Percentiles rank a stretch among this genome's conserved stretches.
These are phyloP conservation scores for Xiphophorus birchmanni DNA, from an alignment of 2,797 vertebrate species.

Conservation along the genomic window DNA sequence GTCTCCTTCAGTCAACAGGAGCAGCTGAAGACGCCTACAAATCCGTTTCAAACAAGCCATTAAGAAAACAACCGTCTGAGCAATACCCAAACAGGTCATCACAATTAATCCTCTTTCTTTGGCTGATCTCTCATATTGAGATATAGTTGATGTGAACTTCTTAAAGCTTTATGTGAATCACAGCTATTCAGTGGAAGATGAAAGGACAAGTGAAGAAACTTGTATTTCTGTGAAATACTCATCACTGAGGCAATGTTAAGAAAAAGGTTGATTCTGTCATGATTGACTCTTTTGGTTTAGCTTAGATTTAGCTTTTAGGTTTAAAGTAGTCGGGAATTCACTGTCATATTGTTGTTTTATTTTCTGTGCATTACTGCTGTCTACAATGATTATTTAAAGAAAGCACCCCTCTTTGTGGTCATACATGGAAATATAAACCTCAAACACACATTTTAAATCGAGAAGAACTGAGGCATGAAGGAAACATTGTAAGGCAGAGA, in stretches of 20 bases:
- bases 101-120: slow-evolving; percentile 19
- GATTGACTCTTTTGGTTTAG: not conserved
- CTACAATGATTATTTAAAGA: not conserved
- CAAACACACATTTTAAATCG: not conserved
- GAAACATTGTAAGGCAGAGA: not conserved
- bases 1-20: slow-evolving; percentile 19
- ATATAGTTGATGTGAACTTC: slow-evolving; percentile 21
- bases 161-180: slow-evolving; percentile 29
- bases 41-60: slow-evolving; percentile 28
- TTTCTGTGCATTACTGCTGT: not conserved
- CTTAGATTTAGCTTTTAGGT: not conserved
- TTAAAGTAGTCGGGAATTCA: not conserved
- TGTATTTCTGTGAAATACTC: slow-evolving; percentile 31
- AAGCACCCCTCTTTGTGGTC: not conserved
- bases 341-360: not conserved
- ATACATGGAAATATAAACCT: not conserved
- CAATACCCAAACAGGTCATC: slow-evolving; percentile 16
- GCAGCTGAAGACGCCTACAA: slow-evolving; percentile 38
- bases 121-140: slow-evolving; percentile 58
- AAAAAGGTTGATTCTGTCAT: not conserved
- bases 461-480: not conserved
- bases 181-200: slow-evolving; percentile 7
- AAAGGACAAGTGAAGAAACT: not conserved
- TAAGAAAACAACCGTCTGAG: slow-evolving; percentile 32
- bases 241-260: not conserved